These are phyloP conservation scores for Trichacis sp. DNA, from an alignment of 2,888 invertebrate genomes.

Conservation along the genomic window DNA sequence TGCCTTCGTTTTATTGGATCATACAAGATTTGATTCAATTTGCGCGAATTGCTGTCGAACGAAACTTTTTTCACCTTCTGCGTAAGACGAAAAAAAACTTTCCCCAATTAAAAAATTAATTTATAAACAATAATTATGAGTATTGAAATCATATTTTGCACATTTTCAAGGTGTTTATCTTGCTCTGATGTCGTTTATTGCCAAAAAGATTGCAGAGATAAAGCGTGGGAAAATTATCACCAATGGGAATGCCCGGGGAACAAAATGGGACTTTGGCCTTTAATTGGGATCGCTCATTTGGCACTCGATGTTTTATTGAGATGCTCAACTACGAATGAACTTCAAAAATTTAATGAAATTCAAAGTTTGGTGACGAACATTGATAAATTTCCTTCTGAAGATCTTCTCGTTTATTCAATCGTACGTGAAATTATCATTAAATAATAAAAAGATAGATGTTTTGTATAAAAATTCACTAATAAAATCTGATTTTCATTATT, in stretches of 20 bases:
- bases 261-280: conserved; percentile 74
- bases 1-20: conserved; percentile 78
- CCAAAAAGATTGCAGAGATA: conserved; percentile 73
- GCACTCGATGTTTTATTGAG: conserved; percentile 79
- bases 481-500: too few relatives aligned
- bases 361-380: conserved; percentile 81
- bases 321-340: conserved; percentile 63
- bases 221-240: conserved; percentile 74
- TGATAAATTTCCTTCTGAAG: conserved; percentile 75
- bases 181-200: conserved; percentile 81
- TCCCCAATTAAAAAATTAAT: conserved; percentile 69
- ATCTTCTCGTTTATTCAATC: conserved; percentile 79
- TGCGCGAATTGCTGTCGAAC: conserved; percentile 82
- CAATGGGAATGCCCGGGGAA: conserved; percentile 80
- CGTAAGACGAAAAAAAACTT: conserved; percentile 71
- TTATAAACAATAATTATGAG: too few relatives aligned
- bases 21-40: conserved; percentile 69
- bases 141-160: too few relatives aligned
- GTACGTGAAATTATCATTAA: conserved; percentile 72
- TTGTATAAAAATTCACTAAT: too few relatives aligned
- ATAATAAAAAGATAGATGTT: too few relatives aligned
- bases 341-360: conserved; percentile 74
- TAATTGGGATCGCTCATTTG: conserved; percentile 83
- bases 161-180: too few relatives aligned
- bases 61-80: conserved; percentile 72